These are phyloP conservation scores for Macroramphosus scolopax DNA, from an alignment of 2,797 vertebrate genomes.

Conservation along the genomic window DNA sequence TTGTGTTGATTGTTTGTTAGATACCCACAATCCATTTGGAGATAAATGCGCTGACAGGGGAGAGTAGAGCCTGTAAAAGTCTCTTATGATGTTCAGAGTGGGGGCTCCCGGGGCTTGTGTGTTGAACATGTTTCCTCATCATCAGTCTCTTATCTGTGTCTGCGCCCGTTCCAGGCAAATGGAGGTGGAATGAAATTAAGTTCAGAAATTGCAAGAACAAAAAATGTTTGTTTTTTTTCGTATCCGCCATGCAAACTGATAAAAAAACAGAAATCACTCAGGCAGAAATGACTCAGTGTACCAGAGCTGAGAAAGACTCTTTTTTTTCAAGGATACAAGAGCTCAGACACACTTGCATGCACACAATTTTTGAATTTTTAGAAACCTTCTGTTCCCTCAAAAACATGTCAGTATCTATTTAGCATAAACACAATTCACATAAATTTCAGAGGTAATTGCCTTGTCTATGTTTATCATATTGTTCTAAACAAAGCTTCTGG, in stretches of 20 bases:
- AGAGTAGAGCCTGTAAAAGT: constrained; percentile 80
- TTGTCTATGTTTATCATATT: constrained; percentile 67
- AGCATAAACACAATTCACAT: constrained; percentile 67
- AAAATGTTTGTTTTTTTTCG: constrained; percentile 40
- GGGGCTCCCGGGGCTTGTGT: constrained; percentile 77
- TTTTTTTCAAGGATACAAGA: constrained; percentile 53
- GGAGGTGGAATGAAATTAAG: constrained; percentile 84
- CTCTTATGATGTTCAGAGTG: constrained; percentile 79
- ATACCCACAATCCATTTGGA: constrained; percentile 84
- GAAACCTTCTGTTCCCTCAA: constrained; percentile 55
- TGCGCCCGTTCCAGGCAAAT: constrained; percentile 81
- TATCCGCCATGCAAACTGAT: constrained; percentile 72
- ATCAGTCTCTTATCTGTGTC: constrained; percentile 80
- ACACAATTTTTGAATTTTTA: constrained; percentile 62
- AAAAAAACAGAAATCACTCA: constrained; percentile 74
- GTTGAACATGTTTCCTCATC: constrained; percentile 82
- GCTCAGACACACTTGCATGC: constrained; percentile 57
- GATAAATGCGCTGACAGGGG: constrained; percentile 83
- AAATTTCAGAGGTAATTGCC: constrained; percentile 70
- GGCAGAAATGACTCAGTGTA: constrained; percentile 79
- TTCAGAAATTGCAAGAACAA: constrained; percentile 81
- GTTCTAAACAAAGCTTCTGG: constrained; percentile 57
- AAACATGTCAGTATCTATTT: constrained; percentile 62
- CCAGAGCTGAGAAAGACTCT: constrained; percentile 55
- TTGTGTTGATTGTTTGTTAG: constrained; percentile 82